phyloP scores from a whole-genome alignment of 2,888 invertebrate genomes.

The Epinotia ramella region DNA sequence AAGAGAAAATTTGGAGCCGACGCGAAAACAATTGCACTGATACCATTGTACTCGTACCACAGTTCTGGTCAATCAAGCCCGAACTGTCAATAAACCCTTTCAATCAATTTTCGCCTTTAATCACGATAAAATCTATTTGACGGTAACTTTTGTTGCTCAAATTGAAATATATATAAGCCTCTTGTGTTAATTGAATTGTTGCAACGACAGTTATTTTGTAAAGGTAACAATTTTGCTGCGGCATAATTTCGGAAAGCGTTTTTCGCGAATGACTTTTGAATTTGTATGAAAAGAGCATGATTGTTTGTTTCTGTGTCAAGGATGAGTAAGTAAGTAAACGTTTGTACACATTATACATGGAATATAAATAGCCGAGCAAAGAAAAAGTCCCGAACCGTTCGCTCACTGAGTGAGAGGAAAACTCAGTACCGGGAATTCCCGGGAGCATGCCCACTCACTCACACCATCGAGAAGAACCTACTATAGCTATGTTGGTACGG shows the following conservation, averaged over 20 bases:
- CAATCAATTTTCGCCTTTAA: slow-evolving; percentile 15
- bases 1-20: slow-evolving; percentile 46
- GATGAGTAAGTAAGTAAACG: no score
- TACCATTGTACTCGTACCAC: slow-evolving; percentile 55
- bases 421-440: no score
- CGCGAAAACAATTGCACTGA: slow-evolving; percentile 56
- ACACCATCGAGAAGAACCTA: no score
- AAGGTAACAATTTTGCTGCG: slow-evolving; percentile 4
- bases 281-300: background rate
- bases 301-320: background rate
- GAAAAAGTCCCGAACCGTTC: no score
- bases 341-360: no score
- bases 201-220: slow-evolving; percentile 17
- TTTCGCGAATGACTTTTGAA: background rate
- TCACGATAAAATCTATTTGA: slow-evolving; percentile 8
- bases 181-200: slow-evolving; percentile 38
- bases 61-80: slow-evolving; percentile 25
- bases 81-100: slow-evolving; percentile 3
- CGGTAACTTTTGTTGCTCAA: background rate
- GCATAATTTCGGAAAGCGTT: slow-evolving; percentile 8
- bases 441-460: no score
- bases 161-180: slow-evolving; percentile 39
- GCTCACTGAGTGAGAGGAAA: no score
- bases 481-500: no score
- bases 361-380: no score